Percentiles rank a stretch among this genome's conserved stretches.
Evolutionary conservation across 2,113 vertebrate species (phyloP).

Genomic region (Opisthocomus hoazin): DNA sequence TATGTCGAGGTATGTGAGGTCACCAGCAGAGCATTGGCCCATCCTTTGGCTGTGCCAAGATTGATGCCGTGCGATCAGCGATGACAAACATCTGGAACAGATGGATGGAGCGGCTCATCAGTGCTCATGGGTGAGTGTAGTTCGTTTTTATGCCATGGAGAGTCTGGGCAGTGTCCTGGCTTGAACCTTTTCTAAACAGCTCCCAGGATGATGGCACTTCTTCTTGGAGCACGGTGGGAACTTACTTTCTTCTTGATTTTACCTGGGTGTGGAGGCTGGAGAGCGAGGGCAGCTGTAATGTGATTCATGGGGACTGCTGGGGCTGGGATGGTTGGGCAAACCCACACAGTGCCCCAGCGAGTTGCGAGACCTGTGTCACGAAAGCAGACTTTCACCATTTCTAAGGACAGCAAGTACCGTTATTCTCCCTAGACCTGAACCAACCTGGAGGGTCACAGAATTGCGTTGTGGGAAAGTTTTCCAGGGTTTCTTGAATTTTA

Average conservation of each 20-base stretch:
- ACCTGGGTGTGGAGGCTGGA: background rate
- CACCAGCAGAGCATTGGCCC: background rate
- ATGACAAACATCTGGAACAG: rapidly evolving
- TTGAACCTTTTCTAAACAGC: background rate
- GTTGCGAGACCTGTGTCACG: no score
- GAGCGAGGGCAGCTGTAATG: rapidly evolving
- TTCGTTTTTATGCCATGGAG: background rate
- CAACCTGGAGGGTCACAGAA: background rate
- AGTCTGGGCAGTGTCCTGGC: background rate
- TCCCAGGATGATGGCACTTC: rapidly evolving
- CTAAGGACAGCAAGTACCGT: rapidly evolving
- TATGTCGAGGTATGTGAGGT: background rate
- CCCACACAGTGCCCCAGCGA: rapidly evolving
- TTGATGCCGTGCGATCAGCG: rapidly evolving
- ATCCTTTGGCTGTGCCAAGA: background rate
- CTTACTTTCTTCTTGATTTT: background rate
- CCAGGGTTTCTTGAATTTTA: background rate
- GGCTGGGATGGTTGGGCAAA: background rate
- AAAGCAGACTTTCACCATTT: background rate
- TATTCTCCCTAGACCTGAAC: background rate
- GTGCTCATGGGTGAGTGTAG: background rate
- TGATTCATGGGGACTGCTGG: background rate
- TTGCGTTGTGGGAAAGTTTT: background rate
- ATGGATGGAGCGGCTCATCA: background rate
- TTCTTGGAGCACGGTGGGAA: background rate